Conservation (phyloP, 2,797 vertebrate genomes). For the Lagodon rhomboides region DNA sequence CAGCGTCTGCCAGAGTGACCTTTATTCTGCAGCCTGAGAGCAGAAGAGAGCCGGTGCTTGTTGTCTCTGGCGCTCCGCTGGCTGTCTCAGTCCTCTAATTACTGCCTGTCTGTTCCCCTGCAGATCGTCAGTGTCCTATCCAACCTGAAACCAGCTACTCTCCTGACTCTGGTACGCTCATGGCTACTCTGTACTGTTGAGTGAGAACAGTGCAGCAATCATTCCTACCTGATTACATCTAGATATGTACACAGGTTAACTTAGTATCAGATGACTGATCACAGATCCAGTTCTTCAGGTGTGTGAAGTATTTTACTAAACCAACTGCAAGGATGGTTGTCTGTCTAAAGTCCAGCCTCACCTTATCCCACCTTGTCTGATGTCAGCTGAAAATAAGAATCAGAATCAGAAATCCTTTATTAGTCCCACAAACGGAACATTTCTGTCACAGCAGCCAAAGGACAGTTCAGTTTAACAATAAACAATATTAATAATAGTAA, state of each 20-base stretch:
- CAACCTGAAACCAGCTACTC: slow-evolving; percentile 85
- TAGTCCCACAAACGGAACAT: no score
- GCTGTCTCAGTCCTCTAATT: slow-evolving; percentile 38
- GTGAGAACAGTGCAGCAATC: background rate
- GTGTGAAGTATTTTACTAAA: background rate
- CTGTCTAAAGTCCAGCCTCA: background rate
- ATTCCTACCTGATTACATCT: background rate
- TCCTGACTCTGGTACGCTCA: slow-evolving; percentile 93
- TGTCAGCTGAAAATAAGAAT: background rate
- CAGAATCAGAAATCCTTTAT: no score
- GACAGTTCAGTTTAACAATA: no score
- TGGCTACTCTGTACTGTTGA: no score
- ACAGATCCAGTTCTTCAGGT: background rate
- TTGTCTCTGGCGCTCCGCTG: slow-evolving; percentile 21
- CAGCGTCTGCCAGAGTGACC: slow-evolving; percentile 44
- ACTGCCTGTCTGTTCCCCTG: slow-evolving; percentile 49
- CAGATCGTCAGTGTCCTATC: slow-evolving; percentile 89
- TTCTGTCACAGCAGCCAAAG: no score
- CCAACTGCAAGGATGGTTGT: background rate
- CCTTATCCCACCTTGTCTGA: background rate
- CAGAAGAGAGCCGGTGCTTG: slow-evolving; percentile 19
- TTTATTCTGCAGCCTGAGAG: slow-evolving; percentile 49
- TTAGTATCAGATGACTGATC: background rate
- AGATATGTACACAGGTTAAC: background rate
- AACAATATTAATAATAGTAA: no score